Evolutionary conservation across 2,113 vertebrate genomes (phyloP).

Genomic region (Sceloporus undulatus): DNA sequence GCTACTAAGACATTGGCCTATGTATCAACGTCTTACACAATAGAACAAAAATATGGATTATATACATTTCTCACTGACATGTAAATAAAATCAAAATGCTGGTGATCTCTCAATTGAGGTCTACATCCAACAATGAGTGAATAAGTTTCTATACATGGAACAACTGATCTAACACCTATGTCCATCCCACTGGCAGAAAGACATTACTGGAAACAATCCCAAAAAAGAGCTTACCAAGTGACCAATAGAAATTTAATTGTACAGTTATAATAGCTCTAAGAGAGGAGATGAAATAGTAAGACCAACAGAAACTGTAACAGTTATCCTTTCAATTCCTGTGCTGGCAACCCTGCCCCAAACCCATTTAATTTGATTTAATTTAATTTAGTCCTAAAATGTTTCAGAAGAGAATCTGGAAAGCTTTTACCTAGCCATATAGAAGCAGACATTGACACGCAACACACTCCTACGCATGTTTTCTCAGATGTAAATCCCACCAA

Average conservation of each 20-base stretch:
- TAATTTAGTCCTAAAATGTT: slow-evolving; percentile 31
- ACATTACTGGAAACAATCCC: no score
- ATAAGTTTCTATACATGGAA: no score
- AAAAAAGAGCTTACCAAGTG: background rate
- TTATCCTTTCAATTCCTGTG: no score
- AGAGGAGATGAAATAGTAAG: background rate
- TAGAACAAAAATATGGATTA: background rate
- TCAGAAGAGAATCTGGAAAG: slow-evolving; percentile 9
- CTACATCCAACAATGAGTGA: no score
- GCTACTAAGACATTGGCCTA: no score
- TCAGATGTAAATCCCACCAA: background rate
- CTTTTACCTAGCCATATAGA: background rate
- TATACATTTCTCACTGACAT: background rate
- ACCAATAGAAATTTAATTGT: background rate
- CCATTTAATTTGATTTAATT: no score
- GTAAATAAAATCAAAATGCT: background rate
- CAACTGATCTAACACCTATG: no score
- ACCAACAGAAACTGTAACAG: no score
- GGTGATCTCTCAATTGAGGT: background rate
- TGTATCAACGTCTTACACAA: background rate
- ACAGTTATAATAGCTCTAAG: background rate
- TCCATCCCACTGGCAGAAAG: no score
- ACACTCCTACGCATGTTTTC: background rate
- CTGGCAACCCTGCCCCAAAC: no score
- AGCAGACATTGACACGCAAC: background rate